Evolutionary conservation across 2,888 invertebrate species (phyloP).

Genomic region (Pachliopta kotzebuea): DNA sequence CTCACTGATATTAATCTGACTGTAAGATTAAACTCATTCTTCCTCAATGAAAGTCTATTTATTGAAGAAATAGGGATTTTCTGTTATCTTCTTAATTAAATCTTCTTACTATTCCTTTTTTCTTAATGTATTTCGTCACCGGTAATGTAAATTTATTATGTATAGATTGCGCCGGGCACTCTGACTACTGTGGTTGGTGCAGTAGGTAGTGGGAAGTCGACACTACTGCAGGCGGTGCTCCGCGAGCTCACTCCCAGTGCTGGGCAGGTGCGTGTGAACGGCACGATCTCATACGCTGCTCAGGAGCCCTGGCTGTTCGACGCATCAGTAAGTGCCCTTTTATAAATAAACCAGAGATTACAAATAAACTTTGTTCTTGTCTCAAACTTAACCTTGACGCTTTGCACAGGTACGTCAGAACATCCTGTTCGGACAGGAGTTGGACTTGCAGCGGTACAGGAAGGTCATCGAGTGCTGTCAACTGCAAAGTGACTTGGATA

Average conservation of each 20-base stretch:
- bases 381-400: conserved; percentile 1
- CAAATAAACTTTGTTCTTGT: too few species aligned
- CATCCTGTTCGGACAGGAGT: conserved; percentile 86
- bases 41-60: too few species aligned
- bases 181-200: conserved; percentile 85
- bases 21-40: conserved; percentile 43
- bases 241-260: conserved; percentile 82
- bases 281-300: conserved; percentile 80
- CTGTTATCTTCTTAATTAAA: too few species aligned
- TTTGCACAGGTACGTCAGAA: conserved; percentile 83
- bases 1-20: conserved; percentile 69
- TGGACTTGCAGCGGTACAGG: conserved; percentile 77
- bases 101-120: too few species aligned
- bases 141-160: not conserved
- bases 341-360: too few species aligned
- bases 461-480: conserved; percentile 81
- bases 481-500: conserved; percentile 81
- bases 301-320: conserved; percentile 86
- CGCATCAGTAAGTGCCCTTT: conserved; percentile 55
- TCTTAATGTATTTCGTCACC: too few species aligned
- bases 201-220: conserved; percentile 88
- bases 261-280: conserved; percentile 79
- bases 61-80: too few species aligned
- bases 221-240: conserved; percentile 86
- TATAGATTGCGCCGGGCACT: conserved; percentile 62